phyloP scores from a whole-genome alignment of 2,888 invertebrate genomes.

The Aethes cnicana region DNA sequence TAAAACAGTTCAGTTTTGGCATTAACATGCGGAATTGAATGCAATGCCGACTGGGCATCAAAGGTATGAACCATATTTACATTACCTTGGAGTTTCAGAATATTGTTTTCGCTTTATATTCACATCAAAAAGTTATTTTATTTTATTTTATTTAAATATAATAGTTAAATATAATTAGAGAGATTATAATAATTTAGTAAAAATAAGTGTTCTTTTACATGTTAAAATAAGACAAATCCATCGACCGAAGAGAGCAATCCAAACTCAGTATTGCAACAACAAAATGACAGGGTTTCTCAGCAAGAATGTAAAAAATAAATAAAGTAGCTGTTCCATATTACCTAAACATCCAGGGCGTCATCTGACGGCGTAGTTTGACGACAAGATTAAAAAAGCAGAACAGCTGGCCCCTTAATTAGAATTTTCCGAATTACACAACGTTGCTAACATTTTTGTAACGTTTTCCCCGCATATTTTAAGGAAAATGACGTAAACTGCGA shows the following conservation, averaged over 20 bases:
- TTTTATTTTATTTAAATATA: no score
- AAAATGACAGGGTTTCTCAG: not conserved
- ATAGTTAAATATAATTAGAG: no score
- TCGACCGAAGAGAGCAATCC: no score
- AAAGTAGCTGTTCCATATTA: constrained; percentile 47
- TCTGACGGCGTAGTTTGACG: constrained; percentile 67
- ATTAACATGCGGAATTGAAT: constrained; percentile 34
- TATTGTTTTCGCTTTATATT: no score
- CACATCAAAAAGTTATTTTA: no score
- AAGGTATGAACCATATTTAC: not conserved
- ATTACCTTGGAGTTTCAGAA: not conserved
- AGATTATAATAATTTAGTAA: no score
- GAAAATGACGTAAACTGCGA: constrained; percentile 29
- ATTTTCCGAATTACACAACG: constrained; percentile 74
- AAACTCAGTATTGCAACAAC: not conserved
- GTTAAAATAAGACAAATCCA: no score
- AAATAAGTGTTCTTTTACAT: no score
- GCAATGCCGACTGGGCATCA: not conserved
- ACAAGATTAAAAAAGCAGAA: constrained; percentile 74
- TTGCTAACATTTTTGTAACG: constrained; percentile 48
- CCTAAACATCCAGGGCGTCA: constrained; percentile 62
- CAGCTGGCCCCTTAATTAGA: constrained; percentile 78
- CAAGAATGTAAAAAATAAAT: not conserved
- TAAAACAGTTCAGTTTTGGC: constrained; percentile 30
- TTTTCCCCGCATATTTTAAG: constrained; percentile 47